A percentile compares a stretch with the other conserved stretches of the same genome.
These are phyloP conservation scores for Euura saliciscinereae DNA, from an alignment of 1,140 invertebrate genomes.

Conservation along the genomic window DNA sequence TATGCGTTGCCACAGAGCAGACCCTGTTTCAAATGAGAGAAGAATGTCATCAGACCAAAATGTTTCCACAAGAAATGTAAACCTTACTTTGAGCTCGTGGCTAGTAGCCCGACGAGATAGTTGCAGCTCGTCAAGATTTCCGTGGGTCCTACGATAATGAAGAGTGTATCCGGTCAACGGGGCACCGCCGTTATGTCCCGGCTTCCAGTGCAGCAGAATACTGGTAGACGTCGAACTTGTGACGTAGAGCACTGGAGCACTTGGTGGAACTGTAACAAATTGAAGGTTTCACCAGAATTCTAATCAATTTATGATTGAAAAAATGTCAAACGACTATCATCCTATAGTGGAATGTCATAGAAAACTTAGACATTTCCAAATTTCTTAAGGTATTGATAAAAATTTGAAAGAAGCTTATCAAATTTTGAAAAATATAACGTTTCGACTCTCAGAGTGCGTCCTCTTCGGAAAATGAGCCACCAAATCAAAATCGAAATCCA, in stretches of 20 bases:
- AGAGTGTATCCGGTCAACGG: constrained; percentile 70
- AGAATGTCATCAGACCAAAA: constrained; percentile 1
- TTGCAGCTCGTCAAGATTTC: constrained; percentile 69
- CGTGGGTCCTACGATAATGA: constrained; percentile 69
- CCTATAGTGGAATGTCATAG: neutral
- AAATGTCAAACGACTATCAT: constrained; percentile 17
- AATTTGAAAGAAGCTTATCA: no score
- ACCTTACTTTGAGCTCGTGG: constrained; percentile 69
- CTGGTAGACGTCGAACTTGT: constrained; percentile 74
- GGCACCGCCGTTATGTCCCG: constrained; percentile 72
- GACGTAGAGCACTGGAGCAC: constrained; percentile 72
- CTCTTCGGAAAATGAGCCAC: no score
- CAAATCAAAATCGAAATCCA: no score
- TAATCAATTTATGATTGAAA: neutral
- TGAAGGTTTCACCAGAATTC: constrained; percentile 21
- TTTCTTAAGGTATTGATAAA: no score
- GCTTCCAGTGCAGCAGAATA: constrained; percentile 74
- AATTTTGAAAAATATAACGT: no score
- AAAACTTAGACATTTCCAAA: neutral
- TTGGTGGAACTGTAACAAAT: constrained; percentile 64
- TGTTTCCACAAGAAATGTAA: neutral
- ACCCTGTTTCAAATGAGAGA: constrained; percentile 51
- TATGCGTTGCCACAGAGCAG: constrained; percentile 77
- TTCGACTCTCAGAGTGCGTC: no score
- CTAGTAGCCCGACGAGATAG: constrained; percentile 69